Evolutionary conservation across 1,140 invertebrate genomes (phyloP), one percentile per base, ranked within the genome.

Genomic region (Cyclina sinensis): DNA sequence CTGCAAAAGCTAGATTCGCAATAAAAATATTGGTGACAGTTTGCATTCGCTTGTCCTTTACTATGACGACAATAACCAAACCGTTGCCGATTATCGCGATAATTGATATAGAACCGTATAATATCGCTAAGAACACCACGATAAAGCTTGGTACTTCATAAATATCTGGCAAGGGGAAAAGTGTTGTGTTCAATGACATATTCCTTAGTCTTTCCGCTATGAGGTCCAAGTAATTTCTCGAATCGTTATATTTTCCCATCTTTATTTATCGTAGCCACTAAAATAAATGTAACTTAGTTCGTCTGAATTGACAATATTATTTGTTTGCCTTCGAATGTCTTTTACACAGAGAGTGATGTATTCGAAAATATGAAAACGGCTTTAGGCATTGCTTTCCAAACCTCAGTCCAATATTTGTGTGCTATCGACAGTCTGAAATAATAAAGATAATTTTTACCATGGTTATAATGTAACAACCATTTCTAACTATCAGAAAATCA

Each of bases 11-110:
- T 37, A 95, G 80, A 82, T 95, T 95, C 11, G 93, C 93, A 79
- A 98, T 98, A 95, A 97, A 98, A 92, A 97, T 97, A 94, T 98
- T 98, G 30, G 97, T 98, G 37, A 98, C 97, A 70, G 97, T 97
- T 81, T 97, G 97, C 97, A 98, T 98, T 39, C 92, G 92, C 76
- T 92, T 92, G 82, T 95, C 95, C 54, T 93, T 93, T 35, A 97
- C 96, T 4, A 98, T 97, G 51, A 98, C 97, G 97, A 97, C 97
- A 92, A 98, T 98, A 12, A 98, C 97, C 9, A 98, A 95, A 11
- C 96, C 97, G 95, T 98, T 98, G 1, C 98, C 98, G 7, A 97
- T 96, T 7, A 98, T 97, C 0, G 98, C 97, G 57, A 98, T 93
- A 1, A 94, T 95, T 30, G 97, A 98, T 93, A 98, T 98, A 43